Evolutionary conservation across 2,797 vertebrate species (phyloP).

Genomic region (Hephaestus fuliginosus): DNA sequence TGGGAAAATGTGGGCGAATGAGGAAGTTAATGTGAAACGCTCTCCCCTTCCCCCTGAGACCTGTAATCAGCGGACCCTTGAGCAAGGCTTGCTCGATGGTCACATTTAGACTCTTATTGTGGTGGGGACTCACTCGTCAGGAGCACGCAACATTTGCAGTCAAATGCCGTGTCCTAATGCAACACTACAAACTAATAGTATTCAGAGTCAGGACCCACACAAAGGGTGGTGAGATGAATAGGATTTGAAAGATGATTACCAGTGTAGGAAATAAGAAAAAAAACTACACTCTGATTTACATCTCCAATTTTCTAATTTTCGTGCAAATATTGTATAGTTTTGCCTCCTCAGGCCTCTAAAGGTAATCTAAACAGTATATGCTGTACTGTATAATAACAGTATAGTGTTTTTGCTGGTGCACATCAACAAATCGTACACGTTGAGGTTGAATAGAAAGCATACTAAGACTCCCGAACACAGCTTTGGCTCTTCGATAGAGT

Average conservation of each 20-base stretch:
- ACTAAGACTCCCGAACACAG: neutral
- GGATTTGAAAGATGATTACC: neutral
- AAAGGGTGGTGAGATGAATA: neutral
- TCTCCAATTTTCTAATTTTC: too few species aligned
- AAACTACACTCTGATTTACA: neutral
- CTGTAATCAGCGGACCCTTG: neutral
- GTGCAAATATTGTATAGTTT: too few species aligned
- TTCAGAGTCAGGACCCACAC: neutral
- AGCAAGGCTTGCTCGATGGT: slow-evolving; percentile 15
- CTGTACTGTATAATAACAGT: too few species aligned
- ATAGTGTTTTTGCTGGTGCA: neutral
- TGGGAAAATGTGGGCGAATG: neutral
- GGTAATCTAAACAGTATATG: too few species aligned
- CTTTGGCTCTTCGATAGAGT: neutral
- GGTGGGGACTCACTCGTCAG: neutral
- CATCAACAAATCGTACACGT: neutral
- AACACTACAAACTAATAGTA: neutral
- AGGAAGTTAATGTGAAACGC: slow-evolving; percentile 7
- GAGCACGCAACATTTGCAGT: too few species aligned
- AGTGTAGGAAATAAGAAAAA: neutral
- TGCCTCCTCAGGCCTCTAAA: neutral
- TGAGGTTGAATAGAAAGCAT: neutral
- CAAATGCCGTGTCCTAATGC: neutral
- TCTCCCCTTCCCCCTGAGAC: neutral
- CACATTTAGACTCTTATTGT: neutral